Conservation (phyloP, 2,888 invertebrate species). For the Leptothorax acervorum region DNA sequence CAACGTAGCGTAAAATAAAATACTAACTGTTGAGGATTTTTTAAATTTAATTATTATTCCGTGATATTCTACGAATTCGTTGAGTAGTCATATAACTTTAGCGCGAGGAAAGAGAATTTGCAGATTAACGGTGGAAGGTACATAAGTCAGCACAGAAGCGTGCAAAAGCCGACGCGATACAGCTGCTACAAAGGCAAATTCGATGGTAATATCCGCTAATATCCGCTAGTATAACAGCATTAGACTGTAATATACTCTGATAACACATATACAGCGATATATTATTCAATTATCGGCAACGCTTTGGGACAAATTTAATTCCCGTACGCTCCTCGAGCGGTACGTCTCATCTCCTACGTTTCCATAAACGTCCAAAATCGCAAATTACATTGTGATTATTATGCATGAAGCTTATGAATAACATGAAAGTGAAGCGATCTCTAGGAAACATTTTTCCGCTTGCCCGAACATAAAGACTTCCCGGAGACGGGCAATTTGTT, state of each 20-base stretch:
- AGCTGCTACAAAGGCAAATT: not conserved
- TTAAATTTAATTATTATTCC: slow-evolving; percentile 3
- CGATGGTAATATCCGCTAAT: not conserved
- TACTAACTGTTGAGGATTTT: not conserved
- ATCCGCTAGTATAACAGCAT: not conserved
- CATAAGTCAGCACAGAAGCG: not conserved
- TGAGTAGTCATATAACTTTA: not conserved
- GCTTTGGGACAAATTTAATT: not conserved
- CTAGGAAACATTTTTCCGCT: not conserved
- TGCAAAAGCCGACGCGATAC: not conserved
- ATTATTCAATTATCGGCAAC: slow-evolving; percentile 15
- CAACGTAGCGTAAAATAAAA: not conserved
- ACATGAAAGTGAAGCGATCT: not conserved
- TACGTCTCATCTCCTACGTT: too few relatives aligned
- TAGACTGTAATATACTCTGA: not conserved
- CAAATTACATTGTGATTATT: not conserved
- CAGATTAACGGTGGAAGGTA: not conserved
- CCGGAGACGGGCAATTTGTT: too few relatives aligned
- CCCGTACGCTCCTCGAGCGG: not conserved
- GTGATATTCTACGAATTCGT: not conserved
- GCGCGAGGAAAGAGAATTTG: not conserved
- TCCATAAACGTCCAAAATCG: not conserved
- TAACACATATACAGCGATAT: not conserved
- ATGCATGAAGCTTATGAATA: not conserved
- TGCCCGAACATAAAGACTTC: too few relatives aligned